Percentiles rank a stretch among this genome's conserved stretches.
phyloP scores from a whole-genome alignment of 2,113 vertebrate genomes.

The Epinephelus fuscoguttatus region DNA sequence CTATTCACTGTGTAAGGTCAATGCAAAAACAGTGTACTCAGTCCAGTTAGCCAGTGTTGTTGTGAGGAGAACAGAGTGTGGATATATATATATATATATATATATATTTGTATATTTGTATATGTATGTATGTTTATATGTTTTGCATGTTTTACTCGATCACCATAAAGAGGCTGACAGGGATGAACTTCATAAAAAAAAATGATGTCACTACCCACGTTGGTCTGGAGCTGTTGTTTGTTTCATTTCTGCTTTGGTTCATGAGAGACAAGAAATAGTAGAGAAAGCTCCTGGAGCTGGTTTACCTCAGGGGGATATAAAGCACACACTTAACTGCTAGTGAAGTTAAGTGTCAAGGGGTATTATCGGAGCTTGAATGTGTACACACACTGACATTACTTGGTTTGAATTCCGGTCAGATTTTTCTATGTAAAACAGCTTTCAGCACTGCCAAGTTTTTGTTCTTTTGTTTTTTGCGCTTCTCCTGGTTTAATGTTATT shows the following conservation, averaged over 20 bases:
- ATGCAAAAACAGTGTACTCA: neutral
- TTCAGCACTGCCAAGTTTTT: neutral
- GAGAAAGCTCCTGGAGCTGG: slow-evolving; percentile 4
- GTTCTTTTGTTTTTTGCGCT: neutral
- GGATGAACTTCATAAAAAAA: neutral
- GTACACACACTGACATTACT: neutral
- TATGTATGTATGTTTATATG: accelerated
- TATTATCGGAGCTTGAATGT: neutral
- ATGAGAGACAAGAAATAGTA: slow-evolving; percentile 12
- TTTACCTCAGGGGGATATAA: neutral
- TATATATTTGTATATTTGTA: too few species aligned
- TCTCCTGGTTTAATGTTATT: neutral
- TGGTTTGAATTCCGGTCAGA: neutral
- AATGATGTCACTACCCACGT: neutral
- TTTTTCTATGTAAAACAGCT: too few species aligned
- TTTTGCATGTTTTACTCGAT: neutral
- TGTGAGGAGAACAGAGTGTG: neutral
- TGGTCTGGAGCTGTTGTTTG: neutral
- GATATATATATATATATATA: too few species aligned
- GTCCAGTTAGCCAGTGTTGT: neutral
- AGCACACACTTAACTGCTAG: neutral
- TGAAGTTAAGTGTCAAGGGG: neutral
- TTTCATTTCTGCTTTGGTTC: slow-evolving; percentile 22
- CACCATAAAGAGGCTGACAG: neutral
- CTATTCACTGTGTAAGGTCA: neutral